Percentiles rank a stretch among this genome's conserved stretches.
Evolutionary conservation across 2,113 vertebrate genomes (phyloP).

Genomic region (Scopus umbretta): DNA sequence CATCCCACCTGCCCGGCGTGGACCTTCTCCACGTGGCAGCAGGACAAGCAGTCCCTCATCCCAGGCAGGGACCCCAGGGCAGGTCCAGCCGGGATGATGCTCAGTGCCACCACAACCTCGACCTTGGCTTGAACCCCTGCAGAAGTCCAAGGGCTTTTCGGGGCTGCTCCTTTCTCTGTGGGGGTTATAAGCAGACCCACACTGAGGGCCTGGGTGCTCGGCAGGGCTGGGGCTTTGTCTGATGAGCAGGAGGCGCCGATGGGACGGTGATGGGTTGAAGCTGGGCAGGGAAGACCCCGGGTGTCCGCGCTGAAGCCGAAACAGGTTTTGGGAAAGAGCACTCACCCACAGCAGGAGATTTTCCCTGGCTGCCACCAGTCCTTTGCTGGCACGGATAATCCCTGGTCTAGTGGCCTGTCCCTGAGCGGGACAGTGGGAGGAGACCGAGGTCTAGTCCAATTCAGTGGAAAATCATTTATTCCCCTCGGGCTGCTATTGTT

Average conservation of each 20-base stretch:
- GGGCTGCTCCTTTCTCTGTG: background rate
- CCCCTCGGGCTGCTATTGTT: background rate
- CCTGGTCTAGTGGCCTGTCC: background rate
- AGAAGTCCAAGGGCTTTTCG: background rate
- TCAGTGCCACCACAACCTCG: rapidly evolving
- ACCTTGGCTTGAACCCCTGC: background rate
- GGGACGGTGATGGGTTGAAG: background rate
- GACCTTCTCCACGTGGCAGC: background rate
- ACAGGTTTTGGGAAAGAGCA: background rate
- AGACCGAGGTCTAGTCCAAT: background rate
- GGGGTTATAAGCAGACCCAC: background rate
- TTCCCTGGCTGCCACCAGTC: background rate
- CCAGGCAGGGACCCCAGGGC: background rate
- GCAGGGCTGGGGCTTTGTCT: background rate
- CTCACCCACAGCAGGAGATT: background rate
- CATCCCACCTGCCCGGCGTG: rapidly evolving
- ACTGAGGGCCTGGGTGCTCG: rapidly evolving
- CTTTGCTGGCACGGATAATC: background rate
- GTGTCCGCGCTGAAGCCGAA: background rate
- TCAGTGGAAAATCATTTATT: constrained; percentile 12
- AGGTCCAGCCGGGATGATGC: background rate
- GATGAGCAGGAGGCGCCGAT: rapidly evolving
- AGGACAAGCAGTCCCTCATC: background rate
- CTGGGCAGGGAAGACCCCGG: background rate
- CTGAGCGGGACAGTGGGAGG: background rate